Evolutionary conservation across 1,140 invertebrate genomes (phyloP).

Genomic region (Portunus trituberculatus): DNA sequence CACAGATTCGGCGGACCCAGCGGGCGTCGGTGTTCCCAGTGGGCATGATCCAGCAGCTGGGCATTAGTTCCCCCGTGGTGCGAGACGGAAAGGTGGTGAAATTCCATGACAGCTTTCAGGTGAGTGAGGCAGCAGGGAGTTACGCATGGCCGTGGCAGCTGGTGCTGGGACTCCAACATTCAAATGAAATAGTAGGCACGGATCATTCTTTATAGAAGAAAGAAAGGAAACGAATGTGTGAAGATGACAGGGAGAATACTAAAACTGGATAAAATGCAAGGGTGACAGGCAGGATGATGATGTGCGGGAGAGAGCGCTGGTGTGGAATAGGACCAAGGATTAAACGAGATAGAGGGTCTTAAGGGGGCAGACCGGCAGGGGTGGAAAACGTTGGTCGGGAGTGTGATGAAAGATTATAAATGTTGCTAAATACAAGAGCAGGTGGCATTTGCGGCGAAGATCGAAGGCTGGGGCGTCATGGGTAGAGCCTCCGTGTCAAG

Average conservation of each 20-base stretch:
- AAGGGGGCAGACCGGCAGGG: background rate
- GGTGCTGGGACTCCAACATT: too few species aligned
- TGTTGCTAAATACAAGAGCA: background rate
- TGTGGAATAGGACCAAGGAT: background rate
- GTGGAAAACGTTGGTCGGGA: background rate
- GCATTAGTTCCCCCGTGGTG: slow-evolving; percentile 85
- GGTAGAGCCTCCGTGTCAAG: background rate
- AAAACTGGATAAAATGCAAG: background rate
- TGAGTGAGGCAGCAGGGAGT: background rate
- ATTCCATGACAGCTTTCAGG: slow-evolving; percentile 85
- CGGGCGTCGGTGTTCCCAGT: slow-evolving; percentile 92
- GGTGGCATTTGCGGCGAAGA: background rate
- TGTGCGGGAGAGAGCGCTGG: background rate
- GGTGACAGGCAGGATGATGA: background rate
- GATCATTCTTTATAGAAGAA: too few species aligned
- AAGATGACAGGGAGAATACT: too few species aligned
- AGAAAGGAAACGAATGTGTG: too few species aligned
- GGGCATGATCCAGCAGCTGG: slow-evolving; percentile 86
- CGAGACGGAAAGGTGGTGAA: slow-evolving; percentile 83
- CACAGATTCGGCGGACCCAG: slow-evolving; percentile 87
- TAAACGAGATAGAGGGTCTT: background rate
- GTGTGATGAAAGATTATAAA: background rate
- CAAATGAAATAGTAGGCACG: too few species aligned
- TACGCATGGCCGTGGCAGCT: too few species aligned
- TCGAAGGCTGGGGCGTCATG: background rate